These are phyloP conservation scores for Vicugna pacos DNA, from an alignment of 2,113 vertebrate genomes.

Conservation along the genomic window DNA sequence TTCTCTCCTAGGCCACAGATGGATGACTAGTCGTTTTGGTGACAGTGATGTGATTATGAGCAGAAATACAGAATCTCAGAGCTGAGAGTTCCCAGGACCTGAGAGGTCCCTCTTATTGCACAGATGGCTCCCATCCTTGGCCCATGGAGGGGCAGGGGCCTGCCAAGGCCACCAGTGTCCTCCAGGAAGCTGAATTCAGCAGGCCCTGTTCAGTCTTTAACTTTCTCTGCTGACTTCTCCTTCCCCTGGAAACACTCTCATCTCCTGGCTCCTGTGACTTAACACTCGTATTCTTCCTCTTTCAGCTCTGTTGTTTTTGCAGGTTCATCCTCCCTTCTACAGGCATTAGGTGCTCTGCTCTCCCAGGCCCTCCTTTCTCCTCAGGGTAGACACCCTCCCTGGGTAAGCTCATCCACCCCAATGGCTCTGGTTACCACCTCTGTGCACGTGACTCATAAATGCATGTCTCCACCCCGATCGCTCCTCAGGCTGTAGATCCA, in stretches of 20 bases:
- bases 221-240: neutral
- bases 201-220: neutral
- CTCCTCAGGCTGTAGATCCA: neutral
- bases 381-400: neutral
- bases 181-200: neutral
- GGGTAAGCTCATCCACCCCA: neutral
- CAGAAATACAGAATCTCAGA: conserved; percentile 16
- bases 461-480: neutral
- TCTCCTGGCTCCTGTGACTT: neutral
- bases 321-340: neutral
- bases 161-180: neutral
- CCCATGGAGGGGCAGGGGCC: neutral
- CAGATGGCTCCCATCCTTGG: neutral
- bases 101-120: neutral
- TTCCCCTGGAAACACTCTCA: neutral
- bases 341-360: neutral
- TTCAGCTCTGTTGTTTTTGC: neutral
- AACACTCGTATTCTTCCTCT: neutral
- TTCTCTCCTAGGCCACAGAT: neutral
- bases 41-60: neutral
- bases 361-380: neutral
- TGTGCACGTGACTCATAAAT: neutral
- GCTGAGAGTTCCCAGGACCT: neutral
- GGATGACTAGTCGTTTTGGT: neutral
- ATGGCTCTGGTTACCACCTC: neutral